Base-by-base conservation (phyloP, 2,888 invertebrate species). In the Galerucella pusilla region DNA sequence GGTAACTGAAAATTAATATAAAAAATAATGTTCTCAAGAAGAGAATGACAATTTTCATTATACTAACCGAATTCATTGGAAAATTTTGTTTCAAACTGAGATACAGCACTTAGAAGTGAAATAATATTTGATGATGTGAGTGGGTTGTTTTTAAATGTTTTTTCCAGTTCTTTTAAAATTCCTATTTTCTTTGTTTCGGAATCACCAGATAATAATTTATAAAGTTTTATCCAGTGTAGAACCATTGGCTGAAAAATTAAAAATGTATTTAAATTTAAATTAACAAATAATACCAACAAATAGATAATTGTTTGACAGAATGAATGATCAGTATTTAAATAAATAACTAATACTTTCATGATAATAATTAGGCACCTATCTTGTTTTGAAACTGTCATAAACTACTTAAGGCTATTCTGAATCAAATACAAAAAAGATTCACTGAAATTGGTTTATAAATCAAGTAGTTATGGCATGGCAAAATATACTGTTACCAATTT, bases 141-240 rank as follows among this genome's bases (percentile, higher is more conserved):
- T 25, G 82, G 83, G 79, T 83, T 82, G 59, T 81, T 80, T 68
- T 79, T 78, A 61, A 83, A 81, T 25, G 77, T 65, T 68, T 79
- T 80, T 16, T 80, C 79, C 9, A 83, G 59, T 14, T 80, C 75
- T 73, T 82, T 80, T 59, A 84, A 72, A 4, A 83, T 52, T 16
- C 28, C n/a, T 11, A 78, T 11, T 74, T 83, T 81, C 10, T 81
- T 75, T 10, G 66, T 67, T 65, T 81, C 80, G 0, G 75, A 69
- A 59, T 81, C 79, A n/a, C 74, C 46, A 59, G 73, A 68, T 46
- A 77, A 28, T 61, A 76, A 78, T 35, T 49, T 74, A 46, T 79
- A 79, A 5, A 80, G 57, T 70, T 80, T 79, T 69, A 77, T 67
- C 82, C 82, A 82, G 42, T 76, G 64, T 11, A 75, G 52, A n/a